These are phyloP conservation scores for Stenoptilia bipunctidactyla DNA, from an alignment of 2,888 invertebrate species.

Conservation along the genomic window DNA sequence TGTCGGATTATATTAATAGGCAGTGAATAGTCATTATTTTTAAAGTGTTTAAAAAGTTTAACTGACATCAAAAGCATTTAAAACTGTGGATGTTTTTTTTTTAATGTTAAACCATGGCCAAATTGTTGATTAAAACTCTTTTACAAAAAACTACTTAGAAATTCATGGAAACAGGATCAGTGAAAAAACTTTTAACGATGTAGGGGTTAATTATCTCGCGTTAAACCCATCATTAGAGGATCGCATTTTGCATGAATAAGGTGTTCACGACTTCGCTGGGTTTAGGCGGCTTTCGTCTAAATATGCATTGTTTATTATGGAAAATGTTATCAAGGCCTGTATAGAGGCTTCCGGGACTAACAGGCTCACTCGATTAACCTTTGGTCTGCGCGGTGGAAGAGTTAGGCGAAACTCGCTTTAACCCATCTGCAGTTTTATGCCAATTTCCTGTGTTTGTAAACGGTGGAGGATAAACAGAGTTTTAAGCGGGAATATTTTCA, in stretches of 20 bases:
- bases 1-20: neutral
- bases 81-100: too few species aligned
- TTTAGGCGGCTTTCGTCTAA: constrained; percentile 8
- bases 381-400: constrained; percentile 38
- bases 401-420: constrained; percentile 2
- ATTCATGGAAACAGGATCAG: too few species aligned
- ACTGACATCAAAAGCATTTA: neutral
- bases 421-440: constrained; percentile 9
- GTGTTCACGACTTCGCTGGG: neutral
- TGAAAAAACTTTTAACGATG: neutral
- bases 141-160: too few species aligned
- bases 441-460: constrained; percentile 11
- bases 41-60: neutral
- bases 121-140: too few species aligned
- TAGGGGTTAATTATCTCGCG: neutral
- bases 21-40: neutral
- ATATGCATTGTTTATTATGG: constrained; percentile 37
- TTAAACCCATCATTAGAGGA: neutral
- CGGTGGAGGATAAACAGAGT: constrained; percentile 7
- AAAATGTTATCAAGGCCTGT: constrained; percentile 29
- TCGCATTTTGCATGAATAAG: neutral
- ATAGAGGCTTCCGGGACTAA: constrained; percentile 26
- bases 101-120: too few species aligned
- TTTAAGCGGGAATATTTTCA: too few species aligned
- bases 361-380: constrained; percentile 52